Evolutionary conservation across 2,888 invertebrate genomes (phyloP).

Genomic region (Tromatobia lineatoria): DNA sequence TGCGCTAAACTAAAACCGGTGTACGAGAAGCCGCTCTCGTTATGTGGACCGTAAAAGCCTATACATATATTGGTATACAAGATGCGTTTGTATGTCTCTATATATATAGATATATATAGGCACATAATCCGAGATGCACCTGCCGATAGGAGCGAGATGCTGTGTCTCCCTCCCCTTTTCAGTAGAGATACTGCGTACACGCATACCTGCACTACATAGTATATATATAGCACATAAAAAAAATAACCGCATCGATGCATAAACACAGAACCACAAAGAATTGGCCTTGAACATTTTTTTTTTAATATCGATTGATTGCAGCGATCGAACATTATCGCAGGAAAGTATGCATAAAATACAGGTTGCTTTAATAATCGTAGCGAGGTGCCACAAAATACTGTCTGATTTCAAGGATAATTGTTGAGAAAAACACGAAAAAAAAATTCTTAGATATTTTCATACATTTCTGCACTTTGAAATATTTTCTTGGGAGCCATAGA

Average conservation of each 20-base stretch:
- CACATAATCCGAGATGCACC: constrained; percentile 73
- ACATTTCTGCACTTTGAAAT: too few relatives aligned
- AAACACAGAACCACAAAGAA: constrained; percentile 7
- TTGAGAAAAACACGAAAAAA: too few relatives aligned
- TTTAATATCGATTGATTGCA: constrained; percentile 31
- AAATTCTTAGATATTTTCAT: too few relatives aligned
- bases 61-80: constrained; percentile 48
- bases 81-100: constrained; percentile 4
- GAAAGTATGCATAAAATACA: background rate
- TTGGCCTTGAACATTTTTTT: background rate
- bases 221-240: background rate
- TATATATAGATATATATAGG: constrained; percentile 37
- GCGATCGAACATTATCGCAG: background rate
- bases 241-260: background rate
- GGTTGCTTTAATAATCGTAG: background rate
- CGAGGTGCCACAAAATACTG: background rate
- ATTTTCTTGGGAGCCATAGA: too few relatives aligned
- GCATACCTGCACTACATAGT: constrained; percentile 32
- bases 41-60: constrained; percentile 65
- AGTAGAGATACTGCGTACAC: constrained; percentile 45
- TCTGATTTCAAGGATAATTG: too few relatives aligned
- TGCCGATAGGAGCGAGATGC: constrained; percentile 70
- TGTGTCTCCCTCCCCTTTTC: background rate
- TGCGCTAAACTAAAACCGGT: constrained; percentile 74
- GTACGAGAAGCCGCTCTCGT: constrained; percentile 65